A percentile compares a stretch with the other conserved stretches of the same genome.
phyloP scores from a whole-genome alignment of 2,888 invertebrate genomes.

The Pristionchus japonicus region DNA sequence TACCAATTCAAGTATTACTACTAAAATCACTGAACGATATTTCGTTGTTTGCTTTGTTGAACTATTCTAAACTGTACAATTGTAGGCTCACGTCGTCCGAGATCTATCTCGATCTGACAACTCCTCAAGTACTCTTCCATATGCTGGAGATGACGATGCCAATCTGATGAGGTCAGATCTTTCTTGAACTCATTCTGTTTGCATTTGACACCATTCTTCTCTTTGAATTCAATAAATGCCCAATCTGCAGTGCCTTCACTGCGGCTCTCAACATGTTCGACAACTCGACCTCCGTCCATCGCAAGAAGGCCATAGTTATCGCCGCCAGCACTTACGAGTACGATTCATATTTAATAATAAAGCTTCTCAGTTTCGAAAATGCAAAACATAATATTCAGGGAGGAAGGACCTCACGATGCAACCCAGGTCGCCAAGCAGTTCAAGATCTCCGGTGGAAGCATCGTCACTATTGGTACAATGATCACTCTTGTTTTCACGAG shows the following conservation, averaged over 20 bases:
- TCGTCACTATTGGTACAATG: conserved; percentile 17
- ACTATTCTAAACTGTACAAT: not conserved
- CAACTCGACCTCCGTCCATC: not conserved
- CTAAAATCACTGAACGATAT: not conserved
- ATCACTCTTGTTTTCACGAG: not conserved
- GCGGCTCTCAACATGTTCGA: conserved; percentile 2
- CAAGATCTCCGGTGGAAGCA: not conserved
- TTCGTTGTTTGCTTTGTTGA: too few relatives aligned
- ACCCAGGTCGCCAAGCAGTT: not conserved
- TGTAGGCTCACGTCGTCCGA: not conserved
- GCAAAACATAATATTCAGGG: not conserved
- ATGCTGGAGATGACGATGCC: not conserved
- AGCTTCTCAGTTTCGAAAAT: not conserved
- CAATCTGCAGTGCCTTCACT: not conserved
- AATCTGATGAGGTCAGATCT: not conserved
- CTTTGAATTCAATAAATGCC: not conserved
- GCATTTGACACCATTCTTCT: not conserved
- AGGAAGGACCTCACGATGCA: not conserved
- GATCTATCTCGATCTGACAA: not conserved
- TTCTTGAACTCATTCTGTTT: too few relatives aligned
- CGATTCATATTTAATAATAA: not conserved
- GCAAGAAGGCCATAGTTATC: not conserved
- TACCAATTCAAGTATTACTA: not conserved
- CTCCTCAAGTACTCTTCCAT: not conserved
- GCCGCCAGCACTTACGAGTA: conserved; percentile 20